Conservation (phyloP, 2,888 invertebrate species). For the Ellobium chinense region DNA sequence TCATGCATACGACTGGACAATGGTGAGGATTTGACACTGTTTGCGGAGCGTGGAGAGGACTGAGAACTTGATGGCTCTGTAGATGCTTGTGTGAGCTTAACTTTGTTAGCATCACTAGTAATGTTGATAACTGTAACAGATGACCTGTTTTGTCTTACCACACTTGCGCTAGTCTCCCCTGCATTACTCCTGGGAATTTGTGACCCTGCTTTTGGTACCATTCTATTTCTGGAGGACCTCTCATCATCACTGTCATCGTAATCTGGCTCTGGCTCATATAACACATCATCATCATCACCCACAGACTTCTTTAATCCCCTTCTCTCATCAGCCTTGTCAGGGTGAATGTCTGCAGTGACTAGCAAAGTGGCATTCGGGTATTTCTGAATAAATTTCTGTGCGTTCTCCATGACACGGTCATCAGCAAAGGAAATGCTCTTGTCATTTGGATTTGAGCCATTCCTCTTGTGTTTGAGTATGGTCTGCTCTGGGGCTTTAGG, state of each 20-base stretch:
- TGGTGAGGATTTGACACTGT: constrained; percentile 21
- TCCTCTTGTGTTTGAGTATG: constrained; percentile 55
- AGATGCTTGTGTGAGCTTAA: constrained; percentile 49
- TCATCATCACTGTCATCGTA: constrained; percentile 68
- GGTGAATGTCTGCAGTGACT: constrained; percentile 68
- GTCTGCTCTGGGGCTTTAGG: constrained; percentile 80
- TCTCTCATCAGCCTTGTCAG: constrained; percentile 44
- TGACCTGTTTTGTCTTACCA: constrained; percentile 38
- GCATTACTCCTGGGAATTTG: neutral
- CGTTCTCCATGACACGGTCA: constrained; percentile 68
- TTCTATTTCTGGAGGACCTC: neutral
- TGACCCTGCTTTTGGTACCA: neutral
- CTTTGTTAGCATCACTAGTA: constrained; percentile 53
- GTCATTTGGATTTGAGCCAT: constrained; percentile 47
- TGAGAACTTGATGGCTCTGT: constrained; percentile 3
- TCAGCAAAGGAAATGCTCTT: constrained; percentile 67
- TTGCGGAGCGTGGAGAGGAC: constrained; percentile 13
- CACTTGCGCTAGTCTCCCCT: neutral
- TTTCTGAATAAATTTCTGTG: constrained; percentile 69
- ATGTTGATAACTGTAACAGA: constrained; percentile 68
- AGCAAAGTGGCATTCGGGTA: constrained; percentile 72
- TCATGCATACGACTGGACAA: neutral
- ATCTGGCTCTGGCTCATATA: constrained; percentile 69
- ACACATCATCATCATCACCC: constrained; percentile 46
- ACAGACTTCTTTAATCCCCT: neutral